Conservation (phyloP, 2,113 vertebrate genomes). For the Parus major region DNA sequence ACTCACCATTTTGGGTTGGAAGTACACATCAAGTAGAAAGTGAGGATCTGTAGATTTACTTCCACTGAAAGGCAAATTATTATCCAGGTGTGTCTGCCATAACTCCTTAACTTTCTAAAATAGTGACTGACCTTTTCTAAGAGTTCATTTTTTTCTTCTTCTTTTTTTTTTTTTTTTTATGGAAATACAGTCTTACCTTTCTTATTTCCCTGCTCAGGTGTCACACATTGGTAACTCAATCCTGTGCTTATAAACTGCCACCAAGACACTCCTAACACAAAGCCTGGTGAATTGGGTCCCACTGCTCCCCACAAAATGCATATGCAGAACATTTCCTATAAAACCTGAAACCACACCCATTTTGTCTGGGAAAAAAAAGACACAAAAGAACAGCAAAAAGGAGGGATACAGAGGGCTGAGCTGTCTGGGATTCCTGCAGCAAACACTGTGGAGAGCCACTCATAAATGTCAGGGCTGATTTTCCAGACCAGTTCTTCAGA, state of each 20-base stretch:
- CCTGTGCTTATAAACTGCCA: not conserved
- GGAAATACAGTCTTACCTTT: not conserved
- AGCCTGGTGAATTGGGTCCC: not conserved
- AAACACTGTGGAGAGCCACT: not conserved
- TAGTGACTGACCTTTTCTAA: not conserved
- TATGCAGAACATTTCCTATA: not conserved
- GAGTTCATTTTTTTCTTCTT: not conserved
- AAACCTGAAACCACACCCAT: not conserved
- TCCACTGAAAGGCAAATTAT: not conserved
- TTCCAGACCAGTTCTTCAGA: slow-evolving; percentile 1
- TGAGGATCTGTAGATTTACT: not conserved
- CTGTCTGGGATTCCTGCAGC: not conserved
- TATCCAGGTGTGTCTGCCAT: not conserved
- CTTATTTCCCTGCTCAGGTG: not conserved
- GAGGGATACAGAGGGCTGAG: not conserved
- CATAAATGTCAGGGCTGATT: not conserved
- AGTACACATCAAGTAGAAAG: not conserved
- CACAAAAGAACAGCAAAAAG: not conserved
- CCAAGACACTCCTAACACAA: not conserved
- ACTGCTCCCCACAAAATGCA: not conserved
- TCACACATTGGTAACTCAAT: not conserved
- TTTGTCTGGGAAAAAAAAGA: not conserved
- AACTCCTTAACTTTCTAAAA: not conserved
- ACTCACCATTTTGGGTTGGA: not conserved
- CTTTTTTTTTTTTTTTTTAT: not conserved